Evolutionary conservation across 2,113 vertebrate genomes (phyloP), one percentile per base, ranked within the genome.

Genomic region (Tychaedon coryphoeus): DNA sequence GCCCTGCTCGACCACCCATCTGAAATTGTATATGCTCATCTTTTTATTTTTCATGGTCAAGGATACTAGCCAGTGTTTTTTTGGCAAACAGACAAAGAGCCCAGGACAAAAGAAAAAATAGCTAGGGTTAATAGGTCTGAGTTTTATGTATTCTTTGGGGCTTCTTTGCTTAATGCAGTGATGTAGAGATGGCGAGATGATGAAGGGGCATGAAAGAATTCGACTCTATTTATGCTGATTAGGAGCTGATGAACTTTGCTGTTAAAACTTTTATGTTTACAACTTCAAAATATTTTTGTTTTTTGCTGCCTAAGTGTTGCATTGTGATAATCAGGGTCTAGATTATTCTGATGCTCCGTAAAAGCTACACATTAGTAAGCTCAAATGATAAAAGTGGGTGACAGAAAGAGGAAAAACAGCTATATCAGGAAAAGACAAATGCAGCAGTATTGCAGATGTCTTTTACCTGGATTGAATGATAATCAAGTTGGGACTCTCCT

Each of bases 371-470:
- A 6, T 86, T 81, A 60, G 43, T 60, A 81, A 81, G 20, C 38
- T 75, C 0, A 8, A n/a, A 16, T 42, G 26, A 48, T 88, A 53
- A 75, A 93, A 84, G 43, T 38, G 40, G 12, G 5, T 50, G n/a
- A 53, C n/a, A 67, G 28, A 57, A 66, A 67, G 69, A 71, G 23
- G 18, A 42, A 88, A 94, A 96, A 56, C 19, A 84, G n/a, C 75
- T 67, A 19, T 38, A 67, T 74, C 40, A 14, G 79, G 72, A 92
- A 88, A 90, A 93, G 38, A 67, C 34, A 86, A 92, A 95, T 97
- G 93, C 95, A 96, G 94, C 72, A 95, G 69, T 96, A 86, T 88
- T 97, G 93, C 92, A 93, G 95, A 88, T 96, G 57, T 94, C 90
- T 93, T 93, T 94, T 93, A 93, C 90, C 92, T 96, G 95, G 50